These are phyloP conservation scores for Cnemophilus loriae DNA, from an alignment of 2,113 vertebrate species.

Conservation along the genomic window DNA sequence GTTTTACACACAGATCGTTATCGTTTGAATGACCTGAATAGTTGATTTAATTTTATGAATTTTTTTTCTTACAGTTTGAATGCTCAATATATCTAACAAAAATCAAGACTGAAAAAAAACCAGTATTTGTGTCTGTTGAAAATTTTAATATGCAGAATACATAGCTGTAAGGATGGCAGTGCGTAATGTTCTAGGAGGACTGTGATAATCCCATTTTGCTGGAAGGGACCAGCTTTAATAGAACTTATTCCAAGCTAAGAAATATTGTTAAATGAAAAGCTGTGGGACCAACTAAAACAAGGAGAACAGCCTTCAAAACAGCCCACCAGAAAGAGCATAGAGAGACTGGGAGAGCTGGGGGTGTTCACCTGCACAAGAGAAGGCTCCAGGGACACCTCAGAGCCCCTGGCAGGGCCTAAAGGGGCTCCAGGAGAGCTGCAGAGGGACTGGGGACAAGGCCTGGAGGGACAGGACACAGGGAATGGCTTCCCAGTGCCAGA, in stretches of 20 bases:
- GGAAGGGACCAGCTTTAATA: background rate
- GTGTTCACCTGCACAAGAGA: background rate
- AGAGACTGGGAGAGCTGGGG: background rate
- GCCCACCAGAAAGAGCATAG: background rate
- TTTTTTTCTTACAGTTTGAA: background rate
- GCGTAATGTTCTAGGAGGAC: background rate
- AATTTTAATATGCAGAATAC: background rate
- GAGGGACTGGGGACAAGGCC: background rate
- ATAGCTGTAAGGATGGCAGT: background rate
- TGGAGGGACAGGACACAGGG: background rate
- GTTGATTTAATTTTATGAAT: background rate
- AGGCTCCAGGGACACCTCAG: background rate
- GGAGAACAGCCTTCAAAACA: background rate
- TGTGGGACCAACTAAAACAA: background rate
- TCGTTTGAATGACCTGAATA: background rate
- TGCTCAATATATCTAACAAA: background rate
- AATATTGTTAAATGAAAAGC: background rate
- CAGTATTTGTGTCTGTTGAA: background rate
- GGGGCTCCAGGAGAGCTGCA: background rate
- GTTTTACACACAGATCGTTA: background rate
- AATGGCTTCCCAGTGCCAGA: background rate
- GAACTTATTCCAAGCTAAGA: background rate
- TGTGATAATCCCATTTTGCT: background rate
- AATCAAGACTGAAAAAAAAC: background rate
- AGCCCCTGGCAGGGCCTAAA: background rate